Conservation (phyloP, 2,888 invertebrate genomes). For the Eristalinus aeneus region DNA sequence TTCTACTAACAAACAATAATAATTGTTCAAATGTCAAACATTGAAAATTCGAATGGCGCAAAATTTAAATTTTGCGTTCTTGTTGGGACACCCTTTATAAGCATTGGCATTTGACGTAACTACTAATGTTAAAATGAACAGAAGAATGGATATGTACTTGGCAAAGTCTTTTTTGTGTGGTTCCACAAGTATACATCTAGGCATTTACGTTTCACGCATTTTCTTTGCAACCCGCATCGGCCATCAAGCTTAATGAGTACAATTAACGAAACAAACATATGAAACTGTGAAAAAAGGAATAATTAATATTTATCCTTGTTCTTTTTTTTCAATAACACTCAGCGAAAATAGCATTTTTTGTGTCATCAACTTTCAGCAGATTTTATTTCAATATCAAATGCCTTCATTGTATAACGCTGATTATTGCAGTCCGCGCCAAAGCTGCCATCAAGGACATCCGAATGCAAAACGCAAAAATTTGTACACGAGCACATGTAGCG, state of each 20-base stretch:
- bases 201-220: too few species aligned
- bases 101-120: too few species aligned
- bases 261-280: neutral
- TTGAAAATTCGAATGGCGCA: too few species aligned
- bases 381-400: constrained; percentile 30
- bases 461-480: constrained; percentile 32
- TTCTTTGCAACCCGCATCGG: neutral
- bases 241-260: neutral
- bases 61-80: too few species aligned
- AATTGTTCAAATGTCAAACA: too few species aligned
- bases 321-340: constrained; percentile 18
- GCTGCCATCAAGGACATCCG: constrained; percentile 35
- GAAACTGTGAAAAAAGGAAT: neutral
- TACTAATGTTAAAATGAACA: too few species aligned
- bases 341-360: constrained; percentile 30
- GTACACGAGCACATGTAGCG: neutral
- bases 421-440: constrained; percentile 13
- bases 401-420: constrained; percentile 14
- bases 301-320: constrained; percentile 1
- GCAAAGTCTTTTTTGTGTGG: too few species aligned
- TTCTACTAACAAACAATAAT: too few species aligned
- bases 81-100: too few species aligned
- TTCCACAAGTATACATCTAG: too few species aligned
- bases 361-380: constrained; percentile 23
- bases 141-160: too few species aligned